Evolutionary conservation across 2,113 vertebrate species (phyloP).

Genomic region (Tragelaphus imberbis): DNA sequence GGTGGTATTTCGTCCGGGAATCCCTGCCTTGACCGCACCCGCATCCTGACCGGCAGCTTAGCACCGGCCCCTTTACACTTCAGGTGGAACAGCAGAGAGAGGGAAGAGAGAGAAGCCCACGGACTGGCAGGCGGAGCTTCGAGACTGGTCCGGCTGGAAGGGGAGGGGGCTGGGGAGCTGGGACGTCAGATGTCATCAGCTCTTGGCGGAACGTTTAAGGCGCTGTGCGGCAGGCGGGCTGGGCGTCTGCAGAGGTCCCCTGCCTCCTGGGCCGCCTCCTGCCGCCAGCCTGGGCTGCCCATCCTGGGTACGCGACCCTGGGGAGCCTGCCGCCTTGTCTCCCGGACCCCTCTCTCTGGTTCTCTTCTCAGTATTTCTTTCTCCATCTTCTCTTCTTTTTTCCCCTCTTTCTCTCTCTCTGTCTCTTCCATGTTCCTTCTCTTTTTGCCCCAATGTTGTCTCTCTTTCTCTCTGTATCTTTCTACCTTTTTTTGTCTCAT

Average conservation of each 20-base stretch:
- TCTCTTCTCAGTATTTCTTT: not conserved
- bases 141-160: slow-evolving; percentile 40
- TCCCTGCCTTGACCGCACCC: not conserved
- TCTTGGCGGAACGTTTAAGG: slow-evolving; percentile 73
- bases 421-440: not conserved
- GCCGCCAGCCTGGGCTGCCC: slow-evolving; percentile 59
- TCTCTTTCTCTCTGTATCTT: not conserved
- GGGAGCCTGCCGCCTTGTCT: not conserved
- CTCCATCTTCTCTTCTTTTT: not conserved
- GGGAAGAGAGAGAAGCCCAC: slow-evolving; percentile 38
- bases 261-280: slow-evolving; percentile 46
- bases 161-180: not conserved
- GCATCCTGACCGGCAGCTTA: not conserved
- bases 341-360: not conserved
- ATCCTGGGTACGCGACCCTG: slow-evolving; percentile 77
- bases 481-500: not conserved
- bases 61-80: not conserved
- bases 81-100: not conserved
- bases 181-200: slow-evolving; percentile 76
- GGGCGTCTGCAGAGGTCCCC: slow-evolving; percentile 77
- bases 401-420: not conserved
- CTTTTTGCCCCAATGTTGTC: rapidly evolving
- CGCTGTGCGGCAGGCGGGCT: slow-evolving; percentile 65
- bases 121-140: slow-evolving; percentile 70
- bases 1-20: not conserved